Conservation (phyloP, 2,797 vertebrate species). For the Helarctos malayanus region DNA sequence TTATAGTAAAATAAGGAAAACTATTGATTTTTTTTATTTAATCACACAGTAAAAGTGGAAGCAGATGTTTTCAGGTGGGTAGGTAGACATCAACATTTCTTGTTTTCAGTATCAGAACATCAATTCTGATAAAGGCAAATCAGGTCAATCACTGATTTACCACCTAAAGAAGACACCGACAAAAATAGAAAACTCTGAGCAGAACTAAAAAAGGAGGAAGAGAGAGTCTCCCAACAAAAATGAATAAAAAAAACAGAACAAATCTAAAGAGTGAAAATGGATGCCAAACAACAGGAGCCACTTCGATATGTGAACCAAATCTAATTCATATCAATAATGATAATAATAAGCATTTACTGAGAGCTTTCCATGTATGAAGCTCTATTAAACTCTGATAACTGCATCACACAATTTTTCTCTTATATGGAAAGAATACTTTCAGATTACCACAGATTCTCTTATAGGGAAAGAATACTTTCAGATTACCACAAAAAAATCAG, state of each 20-base stretch:
- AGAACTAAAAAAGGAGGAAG: slow-evolving; percentile 1
- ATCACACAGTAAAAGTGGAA: neutral
- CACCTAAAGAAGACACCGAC: neutral
- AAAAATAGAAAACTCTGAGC: neutral
- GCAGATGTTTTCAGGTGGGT: neutral
- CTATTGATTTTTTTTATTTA: neutral
- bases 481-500: neutral
- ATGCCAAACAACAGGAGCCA: neutral
- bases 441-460: neutral
- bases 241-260: neutral
- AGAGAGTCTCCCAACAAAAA: neutral
- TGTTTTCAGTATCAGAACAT: slow-evolving; percentile 10
- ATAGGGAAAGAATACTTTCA: neutral
- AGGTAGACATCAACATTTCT: neutral
- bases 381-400: neutral
- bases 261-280: neutral
- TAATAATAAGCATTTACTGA: neutral
- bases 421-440: neutral
- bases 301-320: neutral
- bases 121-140: slow-evolving; percentile 21
- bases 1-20: neutral
- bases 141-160: neutral
- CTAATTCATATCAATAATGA: neutral
- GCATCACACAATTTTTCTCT: neutral
- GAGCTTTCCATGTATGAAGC: neutral